Base-by-base conservation (phyloP, 2,113 vertebrate genomes). In the Carlito syrichta region DNA sequence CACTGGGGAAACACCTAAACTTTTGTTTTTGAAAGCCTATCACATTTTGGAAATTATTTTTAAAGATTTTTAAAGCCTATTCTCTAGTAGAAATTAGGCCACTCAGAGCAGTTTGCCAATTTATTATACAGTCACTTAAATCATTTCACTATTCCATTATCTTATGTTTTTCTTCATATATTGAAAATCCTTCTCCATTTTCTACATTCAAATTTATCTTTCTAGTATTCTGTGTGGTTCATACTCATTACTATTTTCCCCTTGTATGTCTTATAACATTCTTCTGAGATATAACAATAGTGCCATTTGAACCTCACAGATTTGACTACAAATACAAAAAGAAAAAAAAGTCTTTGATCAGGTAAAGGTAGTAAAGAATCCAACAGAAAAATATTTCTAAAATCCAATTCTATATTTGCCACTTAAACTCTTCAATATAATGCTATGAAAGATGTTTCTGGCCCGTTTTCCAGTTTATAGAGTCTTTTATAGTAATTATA, bases 41-140 rank as follows among this genome's bases (percentile, higher is more conserved):
- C 58, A 58, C 30, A 54, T 93, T 85, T 92, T 76, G 8, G 30
- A 96, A 94, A 91, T 79, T 63, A 85, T 66, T 90, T 90, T 38
- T 43, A 19, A 60, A 94, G 5, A n/a, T 35, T 32, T 94, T 76
- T 76, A 79, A 93, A 83, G 13, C 6, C 45, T 81, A 40, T 52
- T 85, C 30, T 91, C 40, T 77, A 56, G 14, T 71, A 56, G 19
- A 82, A 73, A 40, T 83, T 48, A 85, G 22, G 77, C 32, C 25
- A 58, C 27, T 60, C 40, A 52, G 1, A 71, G 16, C 25, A 89
- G 38, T 23, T n/a, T n/a, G n/a, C n/a, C n/a, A n/a, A n/a, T n/a
- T 78, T 52, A 23, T 68, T 45, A 71, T 62, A 79, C 35, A 90
- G 9, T 19, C 17, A 5, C 16, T 89, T 79, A 62, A 89, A 45